A percentile compares a stretch with the other conserved stretches of the same genome.
Evolutionary conservation across 1,140 invertebrate genomes (phyloP).

Genomic region (Reticulitermes speratus): DNA sequence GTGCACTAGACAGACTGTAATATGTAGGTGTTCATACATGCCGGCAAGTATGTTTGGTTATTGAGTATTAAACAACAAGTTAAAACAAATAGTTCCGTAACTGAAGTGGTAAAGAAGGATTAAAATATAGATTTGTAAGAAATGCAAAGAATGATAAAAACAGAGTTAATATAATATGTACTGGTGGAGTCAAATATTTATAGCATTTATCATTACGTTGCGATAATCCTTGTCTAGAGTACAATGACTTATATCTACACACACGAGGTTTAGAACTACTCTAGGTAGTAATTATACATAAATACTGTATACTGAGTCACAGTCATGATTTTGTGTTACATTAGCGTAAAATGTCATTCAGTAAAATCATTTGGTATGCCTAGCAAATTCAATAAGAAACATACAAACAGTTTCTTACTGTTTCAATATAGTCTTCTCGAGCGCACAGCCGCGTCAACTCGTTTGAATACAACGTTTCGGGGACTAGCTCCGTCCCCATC

Average conservation of each 20-base stretch:
- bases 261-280: background rate
- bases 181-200: background rate
- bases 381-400: background rate
- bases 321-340: background rate
- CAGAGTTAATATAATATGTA: background rate
- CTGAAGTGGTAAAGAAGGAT: background rate
- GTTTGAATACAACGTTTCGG: no score
- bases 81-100: background rate
- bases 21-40: no score
- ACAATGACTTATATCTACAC: background rate
- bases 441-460: no score
- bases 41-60: no score
- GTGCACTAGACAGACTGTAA: background rate
- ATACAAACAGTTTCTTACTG: background rate
- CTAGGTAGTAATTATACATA: background rate
- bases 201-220: background rate
- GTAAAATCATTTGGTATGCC: background rate
- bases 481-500: no score
- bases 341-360: background rate
- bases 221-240: background rate
- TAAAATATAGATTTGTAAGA: background rate
- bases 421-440: no score
- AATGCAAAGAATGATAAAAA: background rate
- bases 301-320: slow-evolving; percentile 18
- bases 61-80: background rate